Evolutionary conservation across 2,888 invertebrate genomes (phyloP), one percentile per base, ranked within the genome.

Genomic region (Dryocosmus kuriphilus): DNA sequence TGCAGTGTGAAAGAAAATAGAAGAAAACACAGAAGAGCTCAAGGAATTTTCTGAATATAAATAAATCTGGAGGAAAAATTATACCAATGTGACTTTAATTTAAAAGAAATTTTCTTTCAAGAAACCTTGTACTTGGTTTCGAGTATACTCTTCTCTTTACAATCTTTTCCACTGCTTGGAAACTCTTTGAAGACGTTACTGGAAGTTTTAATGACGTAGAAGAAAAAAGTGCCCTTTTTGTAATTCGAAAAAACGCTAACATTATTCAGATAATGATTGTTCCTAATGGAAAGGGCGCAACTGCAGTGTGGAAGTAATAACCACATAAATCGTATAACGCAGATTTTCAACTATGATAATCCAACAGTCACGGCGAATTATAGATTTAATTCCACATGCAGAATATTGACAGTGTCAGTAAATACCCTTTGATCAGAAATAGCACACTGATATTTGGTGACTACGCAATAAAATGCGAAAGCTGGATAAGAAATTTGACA

Each of bases 261-360:
- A 71, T 51, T 71, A 71, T 71, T 71, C 46, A 71, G 19, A 71
- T 51, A 51, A 30, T 30, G 71, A 71, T 71, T 71, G 46, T 51
- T 71, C 71, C 30, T 71, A 71, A 71, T 71, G 30, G n/a, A 38
- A 46, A 67, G 38, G 22, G 9, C 41, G 27, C 19, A 46, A 67
- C 46, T 67, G n/a, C 8, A 67, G 24, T 27, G n/a, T 16, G 46
- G n/a, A 19, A 24, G 24, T 8, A 22, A 22, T 9, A 22, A 55
- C 55, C 9, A 11, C 51, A 11, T 9, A 55, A 22, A 22, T 22
- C 22, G 22, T 55, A 55, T 9, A 11, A 55, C 3, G 11, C 6
- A 22, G 55, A 55, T 55, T 55, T 55, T 55, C 2, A 55, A 55
- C 0, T 22, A 22, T 22, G 22, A 22, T 55, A 55, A 22, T 22